A percentile compares a stretch with the other conserved stretches of the same genome.
Evolutionary conservation across 92 coral and sea anemone species (phyloP).

Genomic region (Scolanthus callimorphus): DNA sequence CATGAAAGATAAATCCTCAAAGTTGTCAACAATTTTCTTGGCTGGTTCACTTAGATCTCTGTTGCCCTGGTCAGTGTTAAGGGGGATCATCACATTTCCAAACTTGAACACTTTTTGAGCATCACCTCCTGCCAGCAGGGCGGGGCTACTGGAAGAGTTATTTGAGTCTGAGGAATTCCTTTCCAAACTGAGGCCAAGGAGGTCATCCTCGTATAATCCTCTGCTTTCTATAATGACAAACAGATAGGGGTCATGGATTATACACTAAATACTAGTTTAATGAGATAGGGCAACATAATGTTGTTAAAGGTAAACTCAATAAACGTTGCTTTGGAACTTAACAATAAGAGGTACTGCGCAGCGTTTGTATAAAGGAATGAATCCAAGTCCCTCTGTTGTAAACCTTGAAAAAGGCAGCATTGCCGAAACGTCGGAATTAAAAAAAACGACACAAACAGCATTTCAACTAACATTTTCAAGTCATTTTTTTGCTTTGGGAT

Average conservation of each 20-base stretch:
- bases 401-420: no score
- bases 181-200: slow-evolving; percentile 72
- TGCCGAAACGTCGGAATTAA: no score
- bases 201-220: slow-evolving; percentile 70
- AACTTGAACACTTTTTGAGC: slow-evolving; percentile 69
- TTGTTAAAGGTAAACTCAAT: no score
- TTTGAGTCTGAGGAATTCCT: slow-evolving; percentile 37
- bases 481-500: no score
- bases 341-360: no score
- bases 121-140: slow-evolving; percentile 8
- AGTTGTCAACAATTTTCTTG: slow-evolving; percentile 51
- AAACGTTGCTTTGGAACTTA: no score
- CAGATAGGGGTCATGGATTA: neutral
- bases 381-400: no score
- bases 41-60: slow-evolving; percentile 60
- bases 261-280: no score
- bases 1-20: slow-evolving; percentile 93
- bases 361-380: no score
- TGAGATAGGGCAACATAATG: no score
- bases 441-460: no score
- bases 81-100: slow-evolving; percentile 72
- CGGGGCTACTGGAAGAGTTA: slow-evolving; percentile 33
- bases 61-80: slow-evolving; percentile 33
- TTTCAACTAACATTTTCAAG: no score
- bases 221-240: slow-evolving; percentile 69